A percentile compares a stretch with the other conserved stretches of the same genome.
phyloP scores from a whole-genome alignment of 2,797 vertebrate species.

The Galagoides demidoff region DNA sequence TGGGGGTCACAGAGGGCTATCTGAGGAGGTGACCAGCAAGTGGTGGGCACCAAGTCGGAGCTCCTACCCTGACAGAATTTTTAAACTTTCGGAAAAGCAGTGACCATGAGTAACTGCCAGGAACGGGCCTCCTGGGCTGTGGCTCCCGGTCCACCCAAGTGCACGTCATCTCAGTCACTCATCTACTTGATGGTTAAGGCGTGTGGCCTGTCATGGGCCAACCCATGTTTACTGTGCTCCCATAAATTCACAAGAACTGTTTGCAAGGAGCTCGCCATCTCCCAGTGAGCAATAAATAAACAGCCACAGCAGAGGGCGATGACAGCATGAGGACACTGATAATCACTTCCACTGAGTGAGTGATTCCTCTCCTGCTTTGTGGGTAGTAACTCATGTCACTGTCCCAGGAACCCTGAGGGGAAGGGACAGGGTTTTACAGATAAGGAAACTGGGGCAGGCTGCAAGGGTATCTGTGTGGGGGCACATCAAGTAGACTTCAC shows the following conservation, averaged over 20 bases:
- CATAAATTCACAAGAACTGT: neutral
- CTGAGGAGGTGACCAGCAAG: neutral
- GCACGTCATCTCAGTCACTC: neutral
- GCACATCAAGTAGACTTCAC: neutral
- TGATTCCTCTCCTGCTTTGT: neutral
- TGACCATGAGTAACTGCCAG: too few species aligned
- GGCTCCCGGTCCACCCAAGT: too few species aligned
- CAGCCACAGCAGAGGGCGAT: too few species aligned
- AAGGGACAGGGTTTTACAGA: neutral
- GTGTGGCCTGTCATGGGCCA: neutral
- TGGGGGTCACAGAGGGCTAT: neutral
- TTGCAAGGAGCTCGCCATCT: neutral
- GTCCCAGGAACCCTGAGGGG: neutral
- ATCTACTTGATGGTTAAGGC: neutral
- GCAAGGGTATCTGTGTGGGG: accelerated
- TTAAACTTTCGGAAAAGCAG: too few species aligned
- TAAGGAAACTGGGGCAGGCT: neutral
- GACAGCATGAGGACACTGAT: too few species aligned
- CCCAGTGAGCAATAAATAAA: neutral
- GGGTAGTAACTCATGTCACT: neutral
- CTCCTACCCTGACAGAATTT: neutral
- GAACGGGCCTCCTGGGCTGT: too few species aligned
- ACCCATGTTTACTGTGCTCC: too few species aligned
- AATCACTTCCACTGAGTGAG: accelerated
- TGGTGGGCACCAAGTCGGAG: accelerated